Conservation (phyloP, 2,888 invertebrate genomes). For the Bembecia ichneumoniformis region DNA sequence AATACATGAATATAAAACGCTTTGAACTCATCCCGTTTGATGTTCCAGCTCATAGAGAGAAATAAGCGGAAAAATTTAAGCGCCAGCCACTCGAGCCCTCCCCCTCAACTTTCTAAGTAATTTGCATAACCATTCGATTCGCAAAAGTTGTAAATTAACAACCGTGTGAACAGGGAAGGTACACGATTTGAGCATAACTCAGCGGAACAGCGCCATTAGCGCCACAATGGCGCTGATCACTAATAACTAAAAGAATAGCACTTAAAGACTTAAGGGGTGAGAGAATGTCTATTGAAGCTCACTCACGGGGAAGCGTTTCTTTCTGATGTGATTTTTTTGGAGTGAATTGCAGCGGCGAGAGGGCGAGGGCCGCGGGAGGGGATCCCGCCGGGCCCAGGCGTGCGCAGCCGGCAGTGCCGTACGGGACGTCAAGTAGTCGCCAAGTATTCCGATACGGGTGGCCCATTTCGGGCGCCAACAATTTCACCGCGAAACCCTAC, state of each 20-base stretch:
- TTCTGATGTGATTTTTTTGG: slow-evolving; percentile 56
- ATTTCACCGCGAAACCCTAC: not conserved
- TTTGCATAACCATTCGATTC: slow-evolving; percentile 44
- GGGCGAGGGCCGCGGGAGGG: slow-evolving; percentile 23
- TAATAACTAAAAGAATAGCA: slow-evolving; percentile 48
- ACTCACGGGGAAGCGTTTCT: slow-evolving; percentile 60
- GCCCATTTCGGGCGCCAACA: slow-evolving; percentile 33
- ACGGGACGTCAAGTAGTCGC: slow-evolving; percentile 28
- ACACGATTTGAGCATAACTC: slow-evolving; percentile 38
- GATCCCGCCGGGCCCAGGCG: slow-evolving; percentile 58
- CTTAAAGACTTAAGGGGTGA: slow-evolving; percentile 42
- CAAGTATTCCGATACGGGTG: slow-evolving; percentile 10
- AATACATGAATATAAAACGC: slow-evolving; percentile 32
- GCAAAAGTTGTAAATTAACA: slow-evolving; percentile 40
- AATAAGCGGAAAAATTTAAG: slow-evolving; percentile 26
- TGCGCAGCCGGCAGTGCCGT: slow-evolving; percentile 61
- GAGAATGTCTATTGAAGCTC: slow-evolving; percentile 47
- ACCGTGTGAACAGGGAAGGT: slow-evolving; percentile 20
- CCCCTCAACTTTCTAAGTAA: slow-evolving; percentile 24
- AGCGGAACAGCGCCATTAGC: slow-evolving; percentile 46
- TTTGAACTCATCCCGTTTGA: slow-evolving; percentile 47
- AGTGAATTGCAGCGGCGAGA: slow-evolving; percentile 44
- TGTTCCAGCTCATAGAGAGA: slow-evolving; percentile 33
- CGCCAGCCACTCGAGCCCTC: slow-evolving; percentile 15
- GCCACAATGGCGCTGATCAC: slow-evolving; percentile 41